phyloP scores from a whole-genome alignment of 35 echinoderm and acorn worm species.

The Apostichopus parvimensis region DNA sequence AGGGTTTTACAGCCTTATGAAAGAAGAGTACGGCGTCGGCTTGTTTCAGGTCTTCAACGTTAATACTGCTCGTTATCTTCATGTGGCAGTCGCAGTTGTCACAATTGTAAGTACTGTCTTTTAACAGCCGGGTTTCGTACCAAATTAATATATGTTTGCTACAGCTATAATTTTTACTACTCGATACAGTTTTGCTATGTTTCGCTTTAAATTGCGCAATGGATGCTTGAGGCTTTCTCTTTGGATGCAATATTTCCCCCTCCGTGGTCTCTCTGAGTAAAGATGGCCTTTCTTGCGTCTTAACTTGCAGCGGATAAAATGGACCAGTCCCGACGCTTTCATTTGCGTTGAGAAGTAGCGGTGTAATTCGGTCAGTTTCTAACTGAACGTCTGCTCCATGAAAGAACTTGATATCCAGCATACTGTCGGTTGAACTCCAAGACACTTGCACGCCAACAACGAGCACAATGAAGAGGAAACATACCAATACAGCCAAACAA shows the following conservation, averaged over 20 bases:
- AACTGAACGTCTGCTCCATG: not conserved
- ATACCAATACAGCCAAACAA: not conserved
- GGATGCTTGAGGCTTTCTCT: too few relatives aligned
- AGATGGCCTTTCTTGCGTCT: too few relatives aligned
- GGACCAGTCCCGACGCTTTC: too few relatives aligned
- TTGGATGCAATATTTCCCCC: too few relatives aligned
- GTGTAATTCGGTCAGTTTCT: not conserved
- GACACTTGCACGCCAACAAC: not conserved
- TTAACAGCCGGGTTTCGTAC: not conserved
- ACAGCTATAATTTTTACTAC: not conserved
- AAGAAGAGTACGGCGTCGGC: slow-evolving; percentile 15
- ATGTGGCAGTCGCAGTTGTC: not conserved
- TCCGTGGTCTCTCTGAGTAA: too few relatives aligned
- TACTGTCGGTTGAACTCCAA: not conserved
- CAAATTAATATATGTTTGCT: not conserved
- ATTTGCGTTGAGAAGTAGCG: not conserved
- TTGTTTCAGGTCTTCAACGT: not conserved
- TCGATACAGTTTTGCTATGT: too few relatives aligned
- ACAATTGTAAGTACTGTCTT: not conserved
- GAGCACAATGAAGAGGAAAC: not conserved
- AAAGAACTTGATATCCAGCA: not conserved
- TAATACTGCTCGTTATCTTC: not conserved
- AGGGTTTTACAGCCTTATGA: slow-evolving; percentile 21
- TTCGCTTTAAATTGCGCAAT: too few relatives aligned
- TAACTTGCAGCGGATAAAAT: too few relatives aligned